Base-by-base conservation (phyloP, 2,113 vertebrate genomes). In the Syngnathus floridae region DNA sequence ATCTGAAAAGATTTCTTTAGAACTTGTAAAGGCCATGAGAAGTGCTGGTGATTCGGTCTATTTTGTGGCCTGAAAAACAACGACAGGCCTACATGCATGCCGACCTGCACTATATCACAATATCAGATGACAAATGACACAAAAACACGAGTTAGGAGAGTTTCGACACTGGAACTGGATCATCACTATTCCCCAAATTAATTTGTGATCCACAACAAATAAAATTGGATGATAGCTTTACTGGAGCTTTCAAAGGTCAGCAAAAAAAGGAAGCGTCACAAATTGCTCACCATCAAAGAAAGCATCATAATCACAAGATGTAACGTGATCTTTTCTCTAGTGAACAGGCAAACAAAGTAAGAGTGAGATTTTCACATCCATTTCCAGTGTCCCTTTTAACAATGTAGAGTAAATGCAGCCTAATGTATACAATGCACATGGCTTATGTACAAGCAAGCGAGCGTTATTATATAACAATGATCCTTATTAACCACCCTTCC, bases 281-380 rank as follows among this genome's bases (percentile, higher is more conserved):
- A 3, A 40, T 22, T n/a, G 45, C 21, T 58, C 11, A 21, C 5
- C n/a, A 63, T 16, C 22, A 51, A 60, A 64, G 62, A 51, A 60
- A 64, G 62, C 46, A 64, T 76, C 63, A 76, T 35, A 62, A 55
- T 75, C 67, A 78, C 65, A 67, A 76, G 74, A 72, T 38, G 21
- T 61, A 36, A 63, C 48, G 21, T 7, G 16, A 43, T 12, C 19
- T 36, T 41, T 66, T 22, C 46, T n/a, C 19, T 7, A 7, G 19
- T 7, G 19, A 49, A 49, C 7, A 6, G 11, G 12, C 63, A 65
- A 63, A 35, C n/a, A 57, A 64, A 49, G 17, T 4, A 64, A 48
- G 56, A 41, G 43, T 45, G 14, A 13, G 43, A 45, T 45, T 45
- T 14, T 45, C 43, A 16, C 14, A 4, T 16, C 1, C 43, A 45